A percentile compares a stretch with the other conserved stretches of the same genome.
phyloP scores from a whole-genome alignment of 2,888 invertebrate genomes.

The Graphium colonna region DNA sequence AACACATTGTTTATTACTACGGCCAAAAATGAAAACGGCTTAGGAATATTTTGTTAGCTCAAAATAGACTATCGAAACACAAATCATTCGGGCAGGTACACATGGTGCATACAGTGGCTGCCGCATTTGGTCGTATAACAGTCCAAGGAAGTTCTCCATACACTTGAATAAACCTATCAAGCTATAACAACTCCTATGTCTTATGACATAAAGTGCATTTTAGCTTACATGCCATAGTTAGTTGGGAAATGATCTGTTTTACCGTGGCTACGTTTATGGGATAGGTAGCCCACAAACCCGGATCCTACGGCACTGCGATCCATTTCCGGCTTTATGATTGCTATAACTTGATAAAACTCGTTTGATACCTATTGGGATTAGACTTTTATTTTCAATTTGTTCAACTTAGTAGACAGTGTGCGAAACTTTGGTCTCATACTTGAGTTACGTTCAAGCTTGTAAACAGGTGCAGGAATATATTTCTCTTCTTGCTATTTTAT shows the following conservation, averaged over 20 bases:
- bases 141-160: conserved; percentile 25
- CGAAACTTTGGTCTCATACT: conserved; percentile 82
- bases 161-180: conserved; percentile 18
- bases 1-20: conserved; percentile 60
- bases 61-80: conserved; percentile 69
- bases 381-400: conserved; percentile 32
- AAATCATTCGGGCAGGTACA: conserved; percentile 62
- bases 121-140: conserved; percentile 31
- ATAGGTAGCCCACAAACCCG: conserved; percentile 56
- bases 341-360: conserved; percentile 23
- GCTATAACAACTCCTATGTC: conserved; percentile 12
- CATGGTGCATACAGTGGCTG: conserved; percentile 29
- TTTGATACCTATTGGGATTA: too few relatives aligned
- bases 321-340: conserved; percentile 44
- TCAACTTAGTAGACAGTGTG: conserved; percentile 74
- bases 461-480: conserved; percentile 58
- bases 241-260: conserved; percentile 23
- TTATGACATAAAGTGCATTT: conserved; percentile 8
- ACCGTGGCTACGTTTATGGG: conserved; percentile 35
- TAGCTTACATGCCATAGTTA: conserved; percentile 8
- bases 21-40: conserved; percentile 64
- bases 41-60: conserved; percentile 62
- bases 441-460: conserved; percentile 81
- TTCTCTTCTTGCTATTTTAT: background rate
- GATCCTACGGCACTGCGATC: conserved; percentile 44